A percentile compares a stretch with the other conserved stretches of the same genome.
These are phyloP conservation scores for Hartigia nigra DNA, from an alignment of 2,888 invertebrate genomes.

Conservation along the genomic window DNA sequence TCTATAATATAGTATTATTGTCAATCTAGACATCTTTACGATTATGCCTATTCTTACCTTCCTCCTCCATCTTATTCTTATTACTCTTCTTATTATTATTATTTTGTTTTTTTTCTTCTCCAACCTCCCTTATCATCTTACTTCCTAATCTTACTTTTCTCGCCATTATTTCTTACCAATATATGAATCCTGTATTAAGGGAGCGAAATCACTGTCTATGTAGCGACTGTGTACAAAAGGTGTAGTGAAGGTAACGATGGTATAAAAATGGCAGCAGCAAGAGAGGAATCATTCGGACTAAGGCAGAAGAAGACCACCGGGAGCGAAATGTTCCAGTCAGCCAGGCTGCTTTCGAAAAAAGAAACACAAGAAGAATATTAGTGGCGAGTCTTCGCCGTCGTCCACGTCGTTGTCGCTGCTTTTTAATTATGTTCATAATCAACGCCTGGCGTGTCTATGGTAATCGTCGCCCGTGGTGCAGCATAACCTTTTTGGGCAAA, in stretches of 20 bases:
- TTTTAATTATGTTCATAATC: slow-evolving; percentile 66
- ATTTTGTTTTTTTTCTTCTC: background rate
- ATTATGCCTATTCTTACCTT: slow-evolving; percentile 14
- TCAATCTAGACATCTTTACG: slow-evolving; percentile 21
- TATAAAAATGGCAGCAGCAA: background rate
- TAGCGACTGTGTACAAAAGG: background rate
- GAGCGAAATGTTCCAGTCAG: background rate
- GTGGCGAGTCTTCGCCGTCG: background rate
- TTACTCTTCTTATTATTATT: background rate
- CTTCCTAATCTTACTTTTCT: background rate
- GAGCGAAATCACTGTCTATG: background rate
- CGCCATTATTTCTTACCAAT: background rate
- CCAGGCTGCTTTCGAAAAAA: background rate
- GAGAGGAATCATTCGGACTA: background rate
- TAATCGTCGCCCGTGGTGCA: slow-evolving; percentile 42
- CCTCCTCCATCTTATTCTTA: slow-evolving; percentile 13
- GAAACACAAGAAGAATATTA: background rate
- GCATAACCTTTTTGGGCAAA: slow-evolving; percentile 11
- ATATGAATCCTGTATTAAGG: background rate
- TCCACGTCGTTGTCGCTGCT: slow-evolving; percentile 21
- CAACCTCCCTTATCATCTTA: background rate
- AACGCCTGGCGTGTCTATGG: slow-evolving; percentile 62
- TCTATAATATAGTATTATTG: slow-evolving; percentile 49
- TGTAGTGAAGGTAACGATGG: background rate
- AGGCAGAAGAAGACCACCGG: slow-evolving; percentile 11